Evolutionary conservation across 2,888 invertebrate species (phyloP), one percentile per base, ranked within the genome.

Genomic region (Cylloceria caligata): DNA sequence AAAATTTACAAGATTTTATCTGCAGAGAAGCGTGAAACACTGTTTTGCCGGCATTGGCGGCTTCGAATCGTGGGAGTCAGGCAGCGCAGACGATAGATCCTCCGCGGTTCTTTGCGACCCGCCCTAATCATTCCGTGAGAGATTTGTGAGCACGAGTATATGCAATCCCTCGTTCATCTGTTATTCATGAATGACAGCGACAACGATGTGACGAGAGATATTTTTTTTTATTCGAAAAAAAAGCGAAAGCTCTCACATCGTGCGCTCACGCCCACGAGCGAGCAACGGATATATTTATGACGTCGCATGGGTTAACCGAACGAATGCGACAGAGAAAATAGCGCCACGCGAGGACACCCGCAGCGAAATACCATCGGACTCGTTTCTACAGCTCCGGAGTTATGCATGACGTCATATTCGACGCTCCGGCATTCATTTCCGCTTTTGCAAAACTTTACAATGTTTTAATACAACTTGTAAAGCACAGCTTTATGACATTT

Each of bases 311-410:
- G 69, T 60, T 64, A 64, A 77, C 49, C 69, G 69, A 36, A 34
- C 24, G 42, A 64, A 39, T 64, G 64, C 64, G 64, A 64, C 64
- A 64, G 64, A 21, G 64, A 42, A 64, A 64, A 42, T 39, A 42
- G 9, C 39, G 74, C 74, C 69, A 62, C 74, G 74, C 80, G 74
- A 80, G 49, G 60, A 60, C 60, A 36, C 81, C 81, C 77, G 81
- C 77, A 62, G 81, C 68, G 73, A 81, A 81, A 81, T 73, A 49
- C 77, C 81, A 64, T 72, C 67, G 47, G 71, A 69, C 65, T 68
- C 76, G 77, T 75, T 80, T 62, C 47, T 67, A 13, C 42, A 16
- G 24, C 27, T 30, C 39, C 13, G 57, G 9, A 30, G 42, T n/a
- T n/a, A 57, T 42, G 27, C 71, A 57, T 42, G 42, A 27, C 13